Conservation (phyloP, 2,113 vertebrate genomes). For the western clawed frog (Xenopus tropicalis) region DNA sequence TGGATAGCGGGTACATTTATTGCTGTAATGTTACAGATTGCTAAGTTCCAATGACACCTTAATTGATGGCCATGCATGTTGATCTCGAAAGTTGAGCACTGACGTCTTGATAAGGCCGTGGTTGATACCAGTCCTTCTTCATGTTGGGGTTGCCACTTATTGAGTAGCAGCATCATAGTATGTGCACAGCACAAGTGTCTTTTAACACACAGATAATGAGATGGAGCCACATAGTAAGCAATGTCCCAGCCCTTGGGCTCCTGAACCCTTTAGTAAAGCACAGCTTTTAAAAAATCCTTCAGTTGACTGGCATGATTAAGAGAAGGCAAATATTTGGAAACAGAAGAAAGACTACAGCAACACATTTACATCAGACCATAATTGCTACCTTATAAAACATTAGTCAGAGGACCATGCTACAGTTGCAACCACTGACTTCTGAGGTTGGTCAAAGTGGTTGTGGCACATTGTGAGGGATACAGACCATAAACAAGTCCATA, state of each 20-base stretch:
- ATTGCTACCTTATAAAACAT: slow-evolving; percentile 5
- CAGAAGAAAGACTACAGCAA: neutral
- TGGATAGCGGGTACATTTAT: too few species aligned
- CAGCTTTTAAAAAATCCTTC: neutral
- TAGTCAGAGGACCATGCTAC: slow-evolving; percentile 13
- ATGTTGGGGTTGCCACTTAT: too few species aligned
- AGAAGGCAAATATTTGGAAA: neutral
- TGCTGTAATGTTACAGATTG: too few species aligned
- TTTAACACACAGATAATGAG: neutral
- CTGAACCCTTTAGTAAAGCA: too few species aligned
- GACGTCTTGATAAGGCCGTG: too few species aligned
- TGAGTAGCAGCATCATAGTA: neutral
- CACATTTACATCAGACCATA: neutral
- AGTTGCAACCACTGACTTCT: slow-evolving; percentile 13
- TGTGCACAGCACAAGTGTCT: slow-evolving; percentile 28
- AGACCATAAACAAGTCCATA: neutral
- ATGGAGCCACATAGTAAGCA: neutral
- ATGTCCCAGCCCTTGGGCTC: too few species aligned
- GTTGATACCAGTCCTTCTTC: too few species aligned
- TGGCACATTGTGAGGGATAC: slow-evolving; percentile 33
- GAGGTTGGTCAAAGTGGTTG: neutral
- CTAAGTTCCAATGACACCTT: too few species aligned
- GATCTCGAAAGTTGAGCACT: too few species aligned
- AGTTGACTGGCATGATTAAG: neutral
- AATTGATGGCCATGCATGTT: too few species aligned